Conservation (phyloP, 1,140 invertebrate species). For the Camponotus floridanus region DNA sequence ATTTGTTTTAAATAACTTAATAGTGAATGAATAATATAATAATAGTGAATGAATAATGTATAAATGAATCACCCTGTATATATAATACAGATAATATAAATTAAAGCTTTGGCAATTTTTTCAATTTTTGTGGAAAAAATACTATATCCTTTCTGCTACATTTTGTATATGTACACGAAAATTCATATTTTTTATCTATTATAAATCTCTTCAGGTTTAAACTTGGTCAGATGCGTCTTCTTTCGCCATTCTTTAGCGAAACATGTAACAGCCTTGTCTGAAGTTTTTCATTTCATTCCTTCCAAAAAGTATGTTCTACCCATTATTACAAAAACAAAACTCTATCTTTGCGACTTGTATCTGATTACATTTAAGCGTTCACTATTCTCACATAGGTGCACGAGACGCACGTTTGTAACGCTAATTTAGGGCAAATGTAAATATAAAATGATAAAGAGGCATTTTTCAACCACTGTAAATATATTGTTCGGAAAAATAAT, state of each 20-base stretch:
- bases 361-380: constrained; percentile 18
- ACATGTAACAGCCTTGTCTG: neutral
- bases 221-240: neutral
- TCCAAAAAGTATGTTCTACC: neutral
- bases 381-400: constrained; percentile 25
- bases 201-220: constrained; percentile 10
- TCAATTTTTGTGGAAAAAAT: constrained; percentile 2
- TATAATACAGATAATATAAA: constrained; percentile 21
- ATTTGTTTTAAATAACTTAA: neutral
- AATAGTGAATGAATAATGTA: neutral
- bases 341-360: constrained; percentile 29
- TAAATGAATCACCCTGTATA: constrained; percentile 30
- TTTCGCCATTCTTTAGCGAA: neutral
- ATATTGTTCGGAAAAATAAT: neutral
- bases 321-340: neutral
- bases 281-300: constrained; percentile 14
- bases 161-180: neutral
- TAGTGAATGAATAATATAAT: neutral
- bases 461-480: neutral
- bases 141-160: neutral
- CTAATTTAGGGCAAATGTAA: neutral
- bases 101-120: constrained; percentile 4
- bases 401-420: constrained; percentile 31
- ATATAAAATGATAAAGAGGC: neutral
- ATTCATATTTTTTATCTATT: neutral